phyloP scores from a whole-genome alignment of 2,888 invertebrate genomes.

The Tineola bisselliella region DNA sequence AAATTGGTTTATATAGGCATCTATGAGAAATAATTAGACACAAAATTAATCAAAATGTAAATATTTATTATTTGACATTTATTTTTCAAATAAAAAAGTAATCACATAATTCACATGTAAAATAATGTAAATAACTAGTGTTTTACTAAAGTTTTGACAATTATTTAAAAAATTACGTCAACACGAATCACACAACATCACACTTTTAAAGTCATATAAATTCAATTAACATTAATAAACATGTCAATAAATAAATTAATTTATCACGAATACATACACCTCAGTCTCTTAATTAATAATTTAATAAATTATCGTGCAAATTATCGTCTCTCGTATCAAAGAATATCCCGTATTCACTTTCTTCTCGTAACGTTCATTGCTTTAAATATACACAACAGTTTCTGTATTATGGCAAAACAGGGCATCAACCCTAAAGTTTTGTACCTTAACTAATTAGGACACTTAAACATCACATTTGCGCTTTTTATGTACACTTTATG shows the following conservation, averaged over 20 bases:
- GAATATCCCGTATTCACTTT: not conserved
- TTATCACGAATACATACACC: conserved; percentile 54
- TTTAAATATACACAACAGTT: conserved; percentile 22
- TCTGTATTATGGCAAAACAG: conserved; percentile 63
- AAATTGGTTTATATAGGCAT: no score
- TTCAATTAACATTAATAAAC: conserved; percentile 55
- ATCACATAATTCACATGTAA: conserved; percentile 9
- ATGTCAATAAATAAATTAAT: conserved; percentile 64
- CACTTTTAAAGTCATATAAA: conserved; percentile 31
- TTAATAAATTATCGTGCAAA: conserved; percentile 55
- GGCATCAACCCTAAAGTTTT: conserved; percentile 44
- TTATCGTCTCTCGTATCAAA: no score
- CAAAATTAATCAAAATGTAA: conserved; percentile 16
- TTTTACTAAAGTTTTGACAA: conserved; percentile 31
- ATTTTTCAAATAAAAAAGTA: conserved; percentile 28
- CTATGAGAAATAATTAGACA: conserved; percentile 27
- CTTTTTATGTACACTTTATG: conserved; percentile 59
- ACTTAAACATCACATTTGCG: conserved; percentile 67
- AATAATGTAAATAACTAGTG: conserved; percentile 31
- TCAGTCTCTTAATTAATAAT: conserved; percentile 54
- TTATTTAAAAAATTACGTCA: conserved; percentile 15
- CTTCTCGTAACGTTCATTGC: conserved; percentile 26
- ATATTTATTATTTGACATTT: conserved; percentile 31
- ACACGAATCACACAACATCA: conserved; percentile 14
- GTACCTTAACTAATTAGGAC: conserved; percentile 62